Percentiles rank a stretch among this genome's conserved stretches.
phyloP scores from a whole-genome alignment of 2,797 vertebrate genomes.

The Glossophaga mutica region DNA sequence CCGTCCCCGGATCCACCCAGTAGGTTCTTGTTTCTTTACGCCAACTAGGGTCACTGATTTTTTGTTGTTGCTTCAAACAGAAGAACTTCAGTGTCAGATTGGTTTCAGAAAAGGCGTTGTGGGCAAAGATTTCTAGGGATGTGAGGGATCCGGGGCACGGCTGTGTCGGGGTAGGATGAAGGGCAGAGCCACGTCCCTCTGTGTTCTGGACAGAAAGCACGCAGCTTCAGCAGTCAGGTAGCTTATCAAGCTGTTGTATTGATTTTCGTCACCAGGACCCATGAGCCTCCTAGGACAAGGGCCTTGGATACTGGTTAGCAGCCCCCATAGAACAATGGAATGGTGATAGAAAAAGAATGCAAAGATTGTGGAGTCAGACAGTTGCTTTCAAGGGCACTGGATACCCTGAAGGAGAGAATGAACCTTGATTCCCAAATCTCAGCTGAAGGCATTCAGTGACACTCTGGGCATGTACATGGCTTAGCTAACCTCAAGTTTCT shows the following conservation, averaged over 20 bases:
- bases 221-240: neutral
- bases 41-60: neutral
- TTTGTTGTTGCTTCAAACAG: neutral
- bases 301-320: neutral
- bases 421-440: neutral
- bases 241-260: neutral
- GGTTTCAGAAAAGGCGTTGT: neutral
- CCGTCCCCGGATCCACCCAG: neutral
- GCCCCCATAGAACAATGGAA: neutral
- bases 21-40: constrained; percentile 3
- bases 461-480: neutral
- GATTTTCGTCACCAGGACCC: neutral
- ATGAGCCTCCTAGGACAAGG: neutral
- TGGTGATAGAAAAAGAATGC: neutral
- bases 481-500: neutral
- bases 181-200: neutral
- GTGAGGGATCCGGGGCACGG: neutral
- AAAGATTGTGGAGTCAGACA: neutral
- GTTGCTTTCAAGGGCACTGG: neutral
- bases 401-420: neutral
- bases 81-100: neutral
- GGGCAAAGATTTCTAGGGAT: neutral
- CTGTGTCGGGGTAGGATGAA: neutral
- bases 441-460: neutral
- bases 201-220: neutral